A percentile compares a stretch with the other conserved stretches of the same genome.
phyloP scores from a whole-genome alignment of 2,888 invertebrate species.

The Arrhopalites spinosus region DNA sequence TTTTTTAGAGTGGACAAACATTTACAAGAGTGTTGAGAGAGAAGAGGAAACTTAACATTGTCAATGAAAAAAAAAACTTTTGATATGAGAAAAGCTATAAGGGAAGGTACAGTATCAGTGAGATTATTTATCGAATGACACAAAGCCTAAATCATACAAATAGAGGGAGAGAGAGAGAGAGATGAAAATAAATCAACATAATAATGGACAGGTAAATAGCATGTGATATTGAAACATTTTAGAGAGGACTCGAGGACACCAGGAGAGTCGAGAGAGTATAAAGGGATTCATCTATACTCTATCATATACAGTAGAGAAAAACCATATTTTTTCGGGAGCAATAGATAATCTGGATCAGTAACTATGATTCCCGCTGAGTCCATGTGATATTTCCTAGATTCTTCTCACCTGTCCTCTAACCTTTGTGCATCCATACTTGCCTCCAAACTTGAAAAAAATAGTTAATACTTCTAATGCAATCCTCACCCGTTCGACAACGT shows the following conservation, averaged over 20 bases:
- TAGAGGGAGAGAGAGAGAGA: constrained; percentile 9
- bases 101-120: constrained; percentile 8
- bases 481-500: neutral
- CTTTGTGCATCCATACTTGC: constrained; percentile 7
- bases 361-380: constrained; percentile 40
- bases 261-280: neutral
- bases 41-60: no score
- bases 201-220: constrained; percentile 34
- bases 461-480: neutral
- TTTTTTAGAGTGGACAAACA: no score
- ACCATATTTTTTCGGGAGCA: constrained; percentile 24
- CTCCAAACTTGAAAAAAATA: constrained; percentile 13
- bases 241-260: neutral
- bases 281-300: neutral
- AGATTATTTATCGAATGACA: constrained; percentile 29
- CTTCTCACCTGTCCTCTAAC: constrained; percentile 41
- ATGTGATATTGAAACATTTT: constrained; percentile 20
- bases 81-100: no score
- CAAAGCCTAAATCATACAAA: constrained; percentile 28
- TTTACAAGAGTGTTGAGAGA: no score
- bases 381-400: constrained; percentile 43
- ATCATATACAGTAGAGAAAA: neutral
- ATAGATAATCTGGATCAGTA: constrained; percentile 39
- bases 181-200: constrained; percentile 35
- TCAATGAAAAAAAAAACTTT: no score